Evolutionary conservation across 2,113 vertebrate genomes (phyloP).

Genomic region (Chaetorhynchus papuensis): DNA sequence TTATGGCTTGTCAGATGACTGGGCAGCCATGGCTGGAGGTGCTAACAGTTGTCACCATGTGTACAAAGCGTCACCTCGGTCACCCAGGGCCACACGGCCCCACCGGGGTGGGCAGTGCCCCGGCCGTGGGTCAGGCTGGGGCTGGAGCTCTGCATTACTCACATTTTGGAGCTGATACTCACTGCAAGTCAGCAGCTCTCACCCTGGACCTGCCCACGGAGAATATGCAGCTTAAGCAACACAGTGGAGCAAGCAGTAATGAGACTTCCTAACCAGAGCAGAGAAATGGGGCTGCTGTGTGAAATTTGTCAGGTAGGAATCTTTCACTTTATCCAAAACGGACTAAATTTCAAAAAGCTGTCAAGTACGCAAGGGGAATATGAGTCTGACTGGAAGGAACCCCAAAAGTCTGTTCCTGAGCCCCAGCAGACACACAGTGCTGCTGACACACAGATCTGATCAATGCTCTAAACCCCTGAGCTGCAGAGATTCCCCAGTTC

Average conservation of each 20-base stretch:
- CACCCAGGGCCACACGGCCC: background rate
- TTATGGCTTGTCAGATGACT: background rate
- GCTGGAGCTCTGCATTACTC: background rate
- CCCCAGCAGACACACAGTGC: background rate
- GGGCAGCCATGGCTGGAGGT: background rate
- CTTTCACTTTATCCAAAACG: background rate
- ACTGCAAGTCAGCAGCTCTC: background rate
- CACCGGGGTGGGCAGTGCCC: background rate
- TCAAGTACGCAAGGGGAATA: background rate
- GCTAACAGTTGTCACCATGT: background rate
- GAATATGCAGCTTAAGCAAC: constrained; percentile 33
- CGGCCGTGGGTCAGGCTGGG: background rate
- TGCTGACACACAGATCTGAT: background rate
- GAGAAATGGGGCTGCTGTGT: background rate
- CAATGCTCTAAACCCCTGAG: background rate
- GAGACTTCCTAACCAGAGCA: background rate
- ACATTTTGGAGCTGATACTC: background rate
- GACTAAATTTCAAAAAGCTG: background rate
- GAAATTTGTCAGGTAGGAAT: background rate
- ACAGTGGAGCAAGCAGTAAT: background rate
- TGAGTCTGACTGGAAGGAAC: background rate
- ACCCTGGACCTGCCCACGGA: constrained; percentile 18
- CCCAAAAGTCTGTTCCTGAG: background rate
- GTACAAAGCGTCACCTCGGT: background rate
- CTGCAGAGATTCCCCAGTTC: background rate